Evolutionary conservation across 1,140 invertebrate genomes (phyloP), one percentile per base, ranked within the genome.

Genomic region (Sinella curviseta): DNA sequence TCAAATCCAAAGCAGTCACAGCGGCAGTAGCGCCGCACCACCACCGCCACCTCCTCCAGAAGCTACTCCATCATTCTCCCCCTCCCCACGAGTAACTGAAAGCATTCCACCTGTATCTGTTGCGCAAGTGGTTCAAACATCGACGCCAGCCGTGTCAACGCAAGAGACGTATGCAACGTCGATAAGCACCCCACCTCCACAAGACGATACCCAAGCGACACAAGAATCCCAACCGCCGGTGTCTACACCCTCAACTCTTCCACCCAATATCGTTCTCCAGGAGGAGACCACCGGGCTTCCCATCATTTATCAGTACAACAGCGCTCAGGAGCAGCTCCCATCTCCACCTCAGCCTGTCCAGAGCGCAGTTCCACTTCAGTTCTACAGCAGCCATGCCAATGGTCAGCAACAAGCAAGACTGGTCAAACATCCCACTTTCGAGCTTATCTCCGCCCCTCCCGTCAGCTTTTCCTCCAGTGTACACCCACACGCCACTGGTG

Each of bases 371-470:
- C 74, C 74, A 14, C 34, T 75, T 24, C 34, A 75, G 35, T 48
- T 39, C 26, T 28, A 54, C 30, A 75, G 39, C 3, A 39, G 14
- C 74, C 4, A 20, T 48, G 2, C 70, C 70, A 75, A 70, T n/a
- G 65, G 65, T 16, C 65, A 70, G 31, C 3, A 70, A 33, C 65
- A 70, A 33, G 26, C 65, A 31, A 70, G 31, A 70, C 3, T 30
- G 17, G 1, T 75, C 1, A 75, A 75, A 75, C 14, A 14, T 12
- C 74, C 74, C 20, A 75, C 74, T 39, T 75, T 75, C 26, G 74
- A 75, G 16, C 31, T 75, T 20, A 75, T 75, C 35, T 75, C 74
- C 1, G 74, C 39, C 3, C 74, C 74, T 26, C 74, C 74, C 8
- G 74, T 75, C 39, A 24, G 14, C 14, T 75, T 48, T 24, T 75